Evolutionary conservation across 1,140 invertebrate species (phyloP).

Genomic region (Pachyrhynchus sulphureomaculatus): DNA sequence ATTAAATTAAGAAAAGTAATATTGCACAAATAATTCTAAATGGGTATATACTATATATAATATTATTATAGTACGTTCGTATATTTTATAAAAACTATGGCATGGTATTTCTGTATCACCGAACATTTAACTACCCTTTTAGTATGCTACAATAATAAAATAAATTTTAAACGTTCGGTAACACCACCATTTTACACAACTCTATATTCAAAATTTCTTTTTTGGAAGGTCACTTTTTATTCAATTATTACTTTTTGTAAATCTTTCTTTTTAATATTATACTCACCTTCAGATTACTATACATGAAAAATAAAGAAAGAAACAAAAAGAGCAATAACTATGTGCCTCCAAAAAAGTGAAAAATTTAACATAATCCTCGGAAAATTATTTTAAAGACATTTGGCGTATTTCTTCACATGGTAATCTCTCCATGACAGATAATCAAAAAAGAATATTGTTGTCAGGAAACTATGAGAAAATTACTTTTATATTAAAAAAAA

Average conservation of each 20-base stretch:
- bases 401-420: no score
- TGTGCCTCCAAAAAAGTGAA: no score
- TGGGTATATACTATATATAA: slow-evolving; percentile 6
- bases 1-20: slow-evolving; percentile 7
- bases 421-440: no score
- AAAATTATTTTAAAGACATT: no score
- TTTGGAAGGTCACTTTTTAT: slow-evolving; percentile 34
- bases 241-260: slow-evolving; percentile 17
- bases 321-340: no score
- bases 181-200: slow-evolving; percentile 23
- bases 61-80: slow-evolving; percentile 18
- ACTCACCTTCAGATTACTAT: no score
- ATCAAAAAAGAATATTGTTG: no score
- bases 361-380: no score
- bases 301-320: no score
- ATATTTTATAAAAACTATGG: slow-evolving; percentile 32
- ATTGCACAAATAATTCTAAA: slow-evolving; percentile 26
- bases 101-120: slow-evolving; percentile 10
- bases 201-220: slow-evolving; percentile 22
- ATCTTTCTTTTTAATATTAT: no score
- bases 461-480: no score
- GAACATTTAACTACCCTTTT: slow-evolving; percentile 30
- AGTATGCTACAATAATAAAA: slow-evolving; percentile 35
- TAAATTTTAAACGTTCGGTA: slow-evolving; percentile 32
- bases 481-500: no score